Conservation (phyloP, 2,113 vertebrate genomes). For the Petaurus breviceps region DNA sequence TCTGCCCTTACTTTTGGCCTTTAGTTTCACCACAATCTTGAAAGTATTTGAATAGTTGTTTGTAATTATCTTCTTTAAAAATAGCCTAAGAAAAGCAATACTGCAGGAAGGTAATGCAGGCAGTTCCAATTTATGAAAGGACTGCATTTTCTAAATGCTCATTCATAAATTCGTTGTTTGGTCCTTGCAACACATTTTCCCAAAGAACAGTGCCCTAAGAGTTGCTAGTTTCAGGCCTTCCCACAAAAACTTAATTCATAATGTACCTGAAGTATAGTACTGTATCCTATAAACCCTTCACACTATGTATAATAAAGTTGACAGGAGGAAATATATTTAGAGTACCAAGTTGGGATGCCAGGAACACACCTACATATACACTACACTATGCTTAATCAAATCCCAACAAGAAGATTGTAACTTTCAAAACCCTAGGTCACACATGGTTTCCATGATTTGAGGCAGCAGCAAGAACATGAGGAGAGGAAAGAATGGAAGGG, state of each 20-base stretch:
- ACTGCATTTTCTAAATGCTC: background rate
- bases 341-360: background rate
- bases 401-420: background rate
- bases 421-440: background rate
- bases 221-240: background rate
- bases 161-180: background rate
- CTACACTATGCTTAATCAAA: background rate
- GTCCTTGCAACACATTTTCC: background rate
- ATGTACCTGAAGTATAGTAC: background rate
- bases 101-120: background rate
- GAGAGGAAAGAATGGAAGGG: background rate
- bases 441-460: background rate
- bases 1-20: constrained; percentile 51
- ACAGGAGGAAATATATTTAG: background rate
- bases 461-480: background rate
- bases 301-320: background rate
- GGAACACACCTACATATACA: background rate
- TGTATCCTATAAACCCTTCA: background rate
- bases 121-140: background rate
- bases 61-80: constrained; percentile 26
- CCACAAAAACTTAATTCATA: background rate
- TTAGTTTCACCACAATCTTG: constrained; percentile 23
- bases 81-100: constrained; percentile 25
- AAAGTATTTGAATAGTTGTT: constrained; percentile 39
- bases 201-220: background rate